These are phyloP conservation scores for Leptinotarsa tumamoca DNA, from an alignment of 2,888 invertebrate genomes.

Conservation along the genomic window DNA sequence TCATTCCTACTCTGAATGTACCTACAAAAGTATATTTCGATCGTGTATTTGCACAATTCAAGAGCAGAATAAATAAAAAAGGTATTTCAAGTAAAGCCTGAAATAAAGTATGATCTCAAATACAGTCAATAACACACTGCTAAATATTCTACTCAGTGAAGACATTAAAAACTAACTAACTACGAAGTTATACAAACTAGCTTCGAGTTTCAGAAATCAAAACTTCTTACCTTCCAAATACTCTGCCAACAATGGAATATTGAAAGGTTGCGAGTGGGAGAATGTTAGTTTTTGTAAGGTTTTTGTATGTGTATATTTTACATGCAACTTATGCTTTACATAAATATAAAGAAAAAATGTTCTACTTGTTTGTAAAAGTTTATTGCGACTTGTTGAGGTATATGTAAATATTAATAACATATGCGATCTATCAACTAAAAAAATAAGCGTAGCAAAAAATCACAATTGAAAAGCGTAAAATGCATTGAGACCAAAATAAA, in stretches of 20 bases:
- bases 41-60: too few species aligned
- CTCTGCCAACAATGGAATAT: background rate
- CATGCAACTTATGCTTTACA: conserved; percentile 28
- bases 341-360: conserved; percentile 25
- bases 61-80: too few species aligned
- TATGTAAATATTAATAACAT: conserved; percentile 21
- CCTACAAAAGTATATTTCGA: too few species aligned
- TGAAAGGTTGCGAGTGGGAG: conserved; percentile 9
- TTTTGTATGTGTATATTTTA: conserved; percentile 46
- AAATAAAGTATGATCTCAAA: too few species aligned
- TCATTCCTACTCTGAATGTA: too few species aligned
- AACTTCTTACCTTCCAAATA: conserved; percentile 13
- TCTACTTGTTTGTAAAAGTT: conserved; percentile 21
- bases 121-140: too few species aligned
- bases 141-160: too few species aligned
- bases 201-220: too few species aligned
- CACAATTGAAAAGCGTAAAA: conserved; percentile 28
- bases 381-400: conserved; percentile 31
- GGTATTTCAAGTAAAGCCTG: too few species aligned
- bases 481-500: conserved; percentile 23
- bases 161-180: background rate
- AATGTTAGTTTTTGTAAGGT: conserved; percentile 40
- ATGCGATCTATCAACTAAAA: background rate
- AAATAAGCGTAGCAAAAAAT: conserved; percentile 27
- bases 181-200: background rate